Percentiles rank a stretch among this genome's conserved stretches.
phyloP scores from a whole-genome alignment of 1,140 invertebrate genomes.

The Danaus melanippus region DNA sequence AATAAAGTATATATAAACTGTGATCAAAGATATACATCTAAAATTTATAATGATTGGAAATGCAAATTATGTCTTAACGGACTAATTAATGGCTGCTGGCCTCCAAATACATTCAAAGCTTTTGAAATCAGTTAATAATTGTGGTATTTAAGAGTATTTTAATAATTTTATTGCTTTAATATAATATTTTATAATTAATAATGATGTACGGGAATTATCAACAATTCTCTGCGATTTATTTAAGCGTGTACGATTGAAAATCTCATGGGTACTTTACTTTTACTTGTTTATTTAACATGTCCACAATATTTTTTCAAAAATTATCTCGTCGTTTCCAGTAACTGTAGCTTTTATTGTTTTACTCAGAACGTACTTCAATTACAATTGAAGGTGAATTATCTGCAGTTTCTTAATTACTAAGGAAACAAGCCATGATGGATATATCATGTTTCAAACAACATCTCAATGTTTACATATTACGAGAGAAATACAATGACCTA shows the following conservation, averaged over 20 bases:
- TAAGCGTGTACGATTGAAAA: too few species aligned
- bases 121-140: conserved; percentile 19
- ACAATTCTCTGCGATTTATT: conserved; percentile 2
- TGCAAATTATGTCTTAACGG: conserved; percentile 29
- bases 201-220: conserved; percentile 5
- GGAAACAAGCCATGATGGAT: conserved; percentile 15
- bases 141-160: conserved; percentile 22
- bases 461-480: too few species aligned
- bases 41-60: conserved; percentile 28
- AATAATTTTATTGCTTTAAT: conserved; percentile 27
- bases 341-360: too few species aligned
- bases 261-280: too few species aligned
- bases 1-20: too few species aligned
- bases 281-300: too few species aligned
- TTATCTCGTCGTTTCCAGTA: too few species aligned
- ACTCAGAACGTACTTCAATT: neutral
- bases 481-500: too few species aligned
- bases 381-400: conserved; percentile 13
- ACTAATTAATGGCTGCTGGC: conserved; percentile 29
- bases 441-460: conserved; percentile 14
- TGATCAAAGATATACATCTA: conserved; percentile 7
- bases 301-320: too few species aligned
- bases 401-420: conserved; percentile 15
- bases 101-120: conserved; percentile 29
- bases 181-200: conserved; percentile 17